Percentiles rank a stretch among this genome's conserved stretches.
Conservation (phyloP, 2,888 invertebrate species). For the Xestoiulus laeticollis region DNA sequence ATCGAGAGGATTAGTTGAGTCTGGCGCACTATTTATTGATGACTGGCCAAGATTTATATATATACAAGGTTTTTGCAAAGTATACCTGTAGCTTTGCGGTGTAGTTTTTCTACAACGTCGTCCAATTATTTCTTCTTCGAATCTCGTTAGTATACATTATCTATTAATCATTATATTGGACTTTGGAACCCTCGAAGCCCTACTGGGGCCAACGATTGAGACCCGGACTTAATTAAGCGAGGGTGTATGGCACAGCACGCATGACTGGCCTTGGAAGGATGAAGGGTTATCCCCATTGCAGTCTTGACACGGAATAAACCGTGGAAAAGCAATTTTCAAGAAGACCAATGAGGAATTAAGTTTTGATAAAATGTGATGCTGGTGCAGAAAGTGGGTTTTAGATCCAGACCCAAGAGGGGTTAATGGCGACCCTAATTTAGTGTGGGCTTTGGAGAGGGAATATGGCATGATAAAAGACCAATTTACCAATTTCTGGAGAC, state of each 20-base stretch:
- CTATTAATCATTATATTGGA: slow-evolving; percentile 26
- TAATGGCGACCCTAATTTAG: neutral
- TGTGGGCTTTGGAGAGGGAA: neutral
- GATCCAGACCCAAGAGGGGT: neutral
- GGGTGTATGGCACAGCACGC: neutral
- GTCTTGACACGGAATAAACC: neutral
- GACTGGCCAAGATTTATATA: neutral
- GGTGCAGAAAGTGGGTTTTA: neutral
- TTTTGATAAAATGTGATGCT: neutral
- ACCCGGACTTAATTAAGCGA: slow-evolving; percentile 7
- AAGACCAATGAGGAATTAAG: neutral
- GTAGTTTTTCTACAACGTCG: neutral
- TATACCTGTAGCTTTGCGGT: too few species aligned
- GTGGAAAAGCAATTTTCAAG: neutral
- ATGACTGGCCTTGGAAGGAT: neutral
- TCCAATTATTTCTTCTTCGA: neutral
- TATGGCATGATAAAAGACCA: neutral
- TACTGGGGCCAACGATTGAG: neutral
- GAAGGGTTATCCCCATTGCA: neutral
- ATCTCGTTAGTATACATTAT: neutral
- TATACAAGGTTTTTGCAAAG: neutral
- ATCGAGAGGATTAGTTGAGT: too few species aligned
- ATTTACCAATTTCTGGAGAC: neutral
- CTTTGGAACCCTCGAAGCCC: neutral
- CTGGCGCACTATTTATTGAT: neutral